These are phyloP conservation scores for Arenaria interpres DNA, from an alignment of 2,113 vertebrate genomes.

Conservation along the genomic window DNA sequence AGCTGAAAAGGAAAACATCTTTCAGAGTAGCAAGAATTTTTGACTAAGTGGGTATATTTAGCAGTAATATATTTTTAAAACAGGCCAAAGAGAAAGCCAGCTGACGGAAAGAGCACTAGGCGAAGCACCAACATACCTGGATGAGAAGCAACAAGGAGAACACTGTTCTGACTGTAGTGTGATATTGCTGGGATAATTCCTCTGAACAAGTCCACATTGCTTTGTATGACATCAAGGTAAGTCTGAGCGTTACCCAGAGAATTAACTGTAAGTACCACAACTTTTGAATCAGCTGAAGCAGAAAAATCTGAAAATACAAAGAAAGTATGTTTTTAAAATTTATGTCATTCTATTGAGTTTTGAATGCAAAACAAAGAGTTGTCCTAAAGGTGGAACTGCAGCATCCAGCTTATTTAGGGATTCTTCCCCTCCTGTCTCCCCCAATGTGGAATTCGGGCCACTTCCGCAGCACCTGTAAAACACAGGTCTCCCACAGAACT, in stretches of 20 bases:
- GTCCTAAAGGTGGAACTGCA: neutral
- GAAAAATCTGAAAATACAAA: constrained; percentile 82
- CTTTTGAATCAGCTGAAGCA: constrained; percentile 84
- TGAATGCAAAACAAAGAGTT: neutral
- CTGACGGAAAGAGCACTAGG: neutral
- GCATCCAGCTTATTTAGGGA: neutral
- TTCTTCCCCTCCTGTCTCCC: neutral
- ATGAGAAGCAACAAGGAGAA: constrained; percentile 90
- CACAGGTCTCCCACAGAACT: neutral
- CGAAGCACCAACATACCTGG: constrained; percentile 75
- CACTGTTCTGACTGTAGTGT: constrained; percentile 79
- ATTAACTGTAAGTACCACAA: constrained; percentile 89
- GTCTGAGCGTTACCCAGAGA: constrained; percentile 88
- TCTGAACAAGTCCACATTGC: constrained; percentile 90
- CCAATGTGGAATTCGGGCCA: neutral
- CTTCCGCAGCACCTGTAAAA: neutral
- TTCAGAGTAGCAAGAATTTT: constrained; percentile 41
- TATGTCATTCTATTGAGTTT: neutral
- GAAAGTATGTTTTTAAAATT: neutral
- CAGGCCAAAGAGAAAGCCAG: neutral
- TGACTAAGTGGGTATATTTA: neutral
- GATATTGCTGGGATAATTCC: constrained; percentile 83
- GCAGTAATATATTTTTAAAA: neutral
- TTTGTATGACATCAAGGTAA: constrained; percentile 88
- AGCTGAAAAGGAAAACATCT: constrained; percentile 60